Conservation (phyloP, 1,140 invertebrate genomes). For the Euura saliciscinereae region DNA sequence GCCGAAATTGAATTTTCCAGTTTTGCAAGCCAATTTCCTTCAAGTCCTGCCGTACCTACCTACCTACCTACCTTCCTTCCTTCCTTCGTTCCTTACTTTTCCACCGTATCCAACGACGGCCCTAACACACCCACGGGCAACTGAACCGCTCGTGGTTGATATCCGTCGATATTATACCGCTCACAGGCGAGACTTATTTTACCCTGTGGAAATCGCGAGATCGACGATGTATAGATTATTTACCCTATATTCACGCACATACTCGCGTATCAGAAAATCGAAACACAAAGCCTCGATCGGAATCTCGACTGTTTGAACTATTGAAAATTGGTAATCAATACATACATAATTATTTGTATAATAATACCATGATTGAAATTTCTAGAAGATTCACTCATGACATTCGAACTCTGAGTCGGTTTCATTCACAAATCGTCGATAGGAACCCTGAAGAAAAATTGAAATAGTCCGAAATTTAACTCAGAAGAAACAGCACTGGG, state of each 20-base stretch:
- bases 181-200: not conserved
- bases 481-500: too few relatives aligned
- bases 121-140: not conserved
- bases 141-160: not conserved
- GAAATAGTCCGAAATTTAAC: too few relatives aligned
- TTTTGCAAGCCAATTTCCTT: constrained; percentile 7
- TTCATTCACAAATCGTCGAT: too few relatives aligned
- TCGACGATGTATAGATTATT: not conserved
- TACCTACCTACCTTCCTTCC: not conserved
- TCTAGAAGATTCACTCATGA: too few relatives aligned
- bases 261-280: not conserved
- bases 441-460: too few relatives aligned
- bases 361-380: too few relatives aligned
- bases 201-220: not conserved
- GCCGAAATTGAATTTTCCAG: constrained; percentile 5
- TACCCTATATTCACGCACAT: not conserved
- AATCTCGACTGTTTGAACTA: not conserved
- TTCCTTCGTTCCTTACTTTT: not conserved
- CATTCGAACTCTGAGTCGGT: too few relatives aligned
- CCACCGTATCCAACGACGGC: not conserved
- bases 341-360: too few relatives aligned
- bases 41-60: not conserved
- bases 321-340: too few relatives aligned
- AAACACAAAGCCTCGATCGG: not conserved
- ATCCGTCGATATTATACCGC: not conserved